Evolutionary conservation across 1,140 invertebrate genomes (phyloP).

Genomic region (Rhynchophorus ferrugineus): DNA sequence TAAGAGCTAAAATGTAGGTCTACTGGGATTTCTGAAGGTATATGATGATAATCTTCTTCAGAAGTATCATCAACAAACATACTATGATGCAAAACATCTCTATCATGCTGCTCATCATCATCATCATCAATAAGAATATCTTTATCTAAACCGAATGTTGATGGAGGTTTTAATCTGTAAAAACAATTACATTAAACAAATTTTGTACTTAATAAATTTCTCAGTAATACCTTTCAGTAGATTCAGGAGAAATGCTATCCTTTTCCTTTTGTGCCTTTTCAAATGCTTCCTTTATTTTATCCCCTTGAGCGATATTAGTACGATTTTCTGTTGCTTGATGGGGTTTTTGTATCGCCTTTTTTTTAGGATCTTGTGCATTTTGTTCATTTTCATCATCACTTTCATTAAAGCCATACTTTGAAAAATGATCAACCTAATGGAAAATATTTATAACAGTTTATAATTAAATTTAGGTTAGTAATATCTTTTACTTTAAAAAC

Average conservation of each 20-base stretch:
- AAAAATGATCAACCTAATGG: conserved; percentile 87
- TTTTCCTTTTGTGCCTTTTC: conserved; percentile 1
- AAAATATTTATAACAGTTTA: no score
- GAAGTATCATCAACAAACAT: conserved; percentile 25
- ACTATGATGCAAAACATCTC: conserved; percentile 24
- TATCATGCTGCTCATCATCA: conserved; percentile 20
- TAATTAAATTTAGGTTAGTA: no score
- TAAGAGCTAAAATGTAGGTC: conserved; percentile 17
- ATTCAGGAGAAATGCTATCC: conserved; percentile 9
- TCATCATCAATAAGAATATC: conserved; percentile 20
- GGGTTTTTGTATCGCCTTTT: conserved; percentile 14
- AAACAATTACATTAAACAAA: neutral
- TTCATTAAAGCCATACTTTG: conserved; percentile 89
- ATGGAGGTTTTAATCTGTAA: neutral
- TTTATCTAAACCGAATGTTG: conserved; percentile 14
- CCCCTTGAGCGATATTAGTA: neutral
- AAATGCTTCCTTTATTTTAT: conserved; percentile 13
- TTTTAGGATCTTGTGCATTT: conserved; percentile 8
- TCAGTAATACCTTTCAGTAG: conserved; percentile 6
- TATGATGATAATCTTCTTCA: conserved; percentile 21
- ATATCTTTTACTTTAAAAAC: conserved; percentile 55
- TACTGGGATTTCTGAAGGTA: conserved; percentile 13
- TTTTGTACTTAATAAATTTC: neutral
- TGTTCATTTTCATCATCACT: conserved; percentile 72
- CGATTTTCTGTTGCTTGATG: conserved; percentile 8